Percentiles rank a stretch among this genome's conserved stretches.
phyloP scores from a whole-genome alignment of 1,140 invertebrate genomes.

The Metaphire vulgaris region DNA sequence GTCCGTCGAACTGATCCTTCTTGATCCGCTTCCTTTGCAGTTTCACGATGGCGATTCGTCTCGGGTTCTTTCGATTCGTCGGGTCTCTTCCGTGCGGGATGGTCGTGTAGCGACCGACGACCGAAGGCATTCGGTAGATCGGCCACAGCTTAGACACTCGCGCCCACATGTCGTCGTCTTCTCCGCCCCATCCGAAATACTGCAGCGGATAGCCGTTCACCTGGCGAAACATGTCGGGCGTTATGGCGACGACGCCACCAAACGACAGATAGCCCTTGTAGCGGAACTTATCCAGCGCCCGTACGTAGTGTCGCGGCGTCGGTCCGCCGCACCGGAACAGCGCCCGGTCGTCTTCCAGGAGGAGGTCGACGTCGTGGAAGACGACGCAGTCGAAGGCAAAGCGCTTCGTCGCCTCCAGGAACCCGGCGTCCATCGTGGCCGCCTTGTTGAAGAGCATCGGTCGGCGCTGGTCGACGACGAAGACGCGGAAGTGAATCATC shows the following conservation, averaged over 20 bases:
- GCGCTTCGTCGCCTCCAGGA: slow-evolving; percentile 9
- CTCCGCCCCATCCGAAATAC: slow-evolving; percentile 56
- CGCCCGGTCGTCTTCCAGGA: too few species aligned
- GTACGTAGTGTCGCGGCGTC: slow-evolving; percentile 67
- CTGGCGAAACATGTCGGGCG: slow-evolving; percentile 19
- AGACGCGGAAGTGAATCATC: slow-evolving; percentile 45
- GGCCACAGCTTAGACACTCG: slow-evolving; percentile 6
- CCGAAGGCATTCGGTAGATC: slow-evolving; percentile 69
- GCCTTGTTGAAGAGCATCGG: slow-evolving; percentile 50
- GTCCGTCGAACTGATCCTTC: too few species aligned
- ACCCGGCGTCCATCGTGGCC: slow-evolving; percentile 21
- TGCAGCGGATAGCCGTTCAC: slow-evolving; percentile 31
- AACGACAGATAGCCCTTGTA: slow-evolving; percentile 60
- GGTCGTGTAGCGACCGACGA: slow-evolving; percentile 83
- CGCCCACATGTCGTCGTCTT: slow-evolving; percentile 73
- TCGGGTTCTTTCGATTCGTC: slow-evolving; percentile 83
- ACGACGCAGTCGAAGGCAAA: slow-evolving; percentile 20
- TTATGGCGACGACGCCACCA: slow-evolving; percentile 29
- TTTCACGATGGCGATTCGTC: too few species aligned
- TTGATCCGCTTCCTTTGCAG: too few species aligned
- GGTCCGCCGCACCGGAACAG: too few species aligned
- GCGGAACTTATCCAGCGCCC: slow-evolving; percentile 79
- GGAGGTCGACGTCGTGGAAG: too few species aligned
- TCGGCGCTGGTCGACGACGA: slow-evolving; percentile 47
- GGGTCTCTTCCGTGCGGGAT: slow-evolving; percentile 77